Percentiles rank a stretch among this genome's conserved stretches.
Evolutionary conservation across 2,888 invertebrate genomes (phyloP).

Genomic region (Matsumyia berberina): DNA sequence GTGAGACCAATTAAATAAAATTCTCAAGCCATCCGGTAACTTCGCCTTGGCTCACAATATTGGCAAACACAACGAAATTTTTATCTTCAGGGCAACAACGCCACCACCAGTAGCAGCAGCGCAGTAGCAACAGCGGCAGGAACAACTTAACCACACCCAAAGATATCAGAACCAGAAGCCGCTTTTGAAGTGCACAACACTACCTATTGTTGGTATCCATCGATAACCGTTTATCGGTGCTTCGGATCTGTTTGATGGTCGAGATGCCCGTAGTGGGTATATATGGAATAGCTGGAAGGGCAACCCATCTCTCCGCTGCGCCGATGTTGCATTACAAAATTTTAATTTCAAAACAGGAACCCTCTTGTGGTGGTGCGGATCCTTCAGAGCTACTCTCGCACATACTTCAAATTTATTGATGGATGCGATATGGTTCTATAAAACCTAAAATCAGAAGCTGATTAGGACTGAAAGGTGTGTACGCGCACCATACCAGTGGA

Average conservation of each 20-base stretch:
- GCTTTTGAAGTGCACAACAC: constrained; percentile 74
- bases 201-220: constrained; percentile 75
- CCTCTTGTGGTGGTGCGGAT: constrained; percentile 20
- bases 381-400: constrained; percentile 38
- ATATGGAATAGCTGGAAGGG: constrained; percentile 52
- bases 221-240: constrained; percentile 71
- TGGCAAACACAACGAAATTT: constrained; percentile 49
- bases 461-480: constrained; percentile 63
- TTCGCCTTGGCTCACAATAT: constrained; percentile 24
- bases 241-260: constrained; percentile 73
- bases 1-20: constrained; percentile 76
- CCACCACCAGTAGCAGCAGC: constrained; percentile 8
- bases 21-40: constrained; percentile 50
- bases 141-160: constrained; percentile 16
- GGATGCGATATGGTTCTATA: constrained; percentile 76
- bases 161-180: constrained; percentile 58
- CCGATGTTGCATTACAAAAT: constrained; percentile 43
- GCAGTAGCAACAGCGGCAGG: background rate
- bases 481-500: background rate
- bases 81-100: constrained; percentile 47
- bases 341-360: constrained; percentile 71
- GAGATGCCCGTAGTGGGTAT: constrained; percentile 53
- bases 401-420: constrained; percentile 76
- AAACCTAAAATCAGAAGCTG: constrained; percentile 74
- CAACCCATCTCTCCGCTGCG: constrained; percentile 11